Base-by-base conservation (phyloP, 2,888 invertebrate genomes). In the Tetragnatha montana region DNA sequence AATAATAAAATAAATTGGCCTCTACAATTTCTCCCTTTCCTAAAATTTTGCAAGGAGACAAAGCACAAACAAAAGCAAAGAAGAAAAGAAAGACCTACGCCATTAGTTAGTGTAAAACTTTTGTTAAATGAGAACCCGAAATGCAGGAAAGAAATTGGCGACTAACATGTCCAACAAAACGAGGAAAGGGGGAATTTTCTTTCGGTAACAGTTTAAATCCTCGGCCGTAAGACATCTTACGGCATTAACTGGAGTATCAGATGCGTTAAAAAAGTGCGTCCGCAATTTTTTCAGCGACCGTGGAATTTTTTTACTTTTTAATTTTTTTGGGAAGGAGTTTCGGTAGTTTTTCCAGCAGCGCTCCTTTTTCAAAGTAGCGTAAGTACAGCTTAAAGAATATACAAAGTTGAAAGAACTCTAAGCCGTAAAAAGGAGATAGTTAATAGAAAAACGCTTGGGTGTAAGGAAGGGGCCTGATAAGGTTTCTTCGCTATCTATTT, bases 91-190 rank as follows among this genome's bases (percentile, higher is more conserved):
- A 60, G 60, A 60, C 60, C 60, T 10, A 8, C 60, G 60, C 17
- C 60, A 74, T 22, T 74, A 73, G 22, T 22, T 73, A 74, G 35
- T 74, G 74, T 74, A 22, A 74, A 74, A 74, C 47, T 22, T 74
- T 74, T 74, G 74, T 74, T 35, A 47, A 74, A 74, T 47, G 74
- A 22, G 74, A 74, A 47, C 0, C 0, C 22, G 22, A 22, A 35
- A 6, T 12, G 74, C 74, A 74, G 35, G 35, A 74, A 22, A 74
- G 14, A 22, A 22, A 60, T 17, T 17, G 60, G 60, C 35, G 12
- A 14, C 14, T 21, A 70, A n/a, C 17, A 74, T 35, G 74, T 74
- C 74, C 10, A 74, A 74, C 35, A 74, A 74, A 74, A 74, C 35
- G 3, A 7, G 22, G 74, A 73, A 12, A 74, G 60, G 12, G 60